Base-by-base conservation (phyloP, 2,113 vertebrate genomes). In the Esox niger region DNA sequence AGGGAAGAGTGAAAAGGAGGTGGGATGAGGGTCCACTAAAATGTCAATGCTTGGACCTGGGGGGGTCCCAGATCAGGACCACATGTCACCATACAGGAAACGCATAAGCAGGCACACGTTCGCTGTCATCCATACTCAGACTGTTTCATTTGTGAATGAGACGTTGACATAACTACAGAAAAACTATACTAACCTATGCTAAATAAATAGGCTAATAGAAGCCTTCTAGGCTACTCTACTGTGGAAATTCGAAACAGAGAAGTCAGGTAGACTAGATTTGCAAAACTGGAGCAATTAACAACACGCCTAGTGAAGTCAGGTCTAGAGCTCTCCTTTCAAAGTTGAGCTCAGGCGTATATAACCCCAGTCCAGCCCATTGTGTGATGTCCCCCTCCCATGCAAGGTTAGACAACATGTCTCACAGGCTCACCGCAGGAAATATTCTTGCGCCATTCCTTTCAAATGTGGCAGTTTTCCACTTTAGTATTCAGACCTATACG, bases 11-110 rank as follows among this genome's bases (percentile, higher is more conserved):
- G 25, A 15, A 64, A 70, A 65, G 23, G 17, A 58, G 69, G 47
- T 73, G 56, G 54, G 49, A 32, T 70, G 63, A 77, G 71, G 75
- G 60, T 68, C 63, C 71, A 47, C n/a, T 75, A 73, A 82, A n/a
- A 89, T 83, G 80, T 88, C 80, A 87, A 80, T 74, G 55, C 38
- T 68, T 74, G 46, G 59, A 60, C 68, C 47, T 69, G 17, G 46
- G 21, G 5, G 47, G 52, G 56, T 54, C 11, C 5, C n/a, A 52
- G n/a, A 21, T 6, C 47, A 52, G n/a, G 47, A 52, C 5, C 62
- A 54, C 25, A 66, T 43, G 65, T 47, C 27, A 9, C 43, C 56
- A 76, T 23, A 68, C 47, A 52, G 67, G 57, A 54, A 68, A 7
- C 20, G 17, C 31, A 7, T 46, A 27, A 64, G 15, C 38, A 62